Evolutionary conservation across 2,888 invertebrate genomes (phyloP).

Genomic region (Taenaris catops): DNA sequence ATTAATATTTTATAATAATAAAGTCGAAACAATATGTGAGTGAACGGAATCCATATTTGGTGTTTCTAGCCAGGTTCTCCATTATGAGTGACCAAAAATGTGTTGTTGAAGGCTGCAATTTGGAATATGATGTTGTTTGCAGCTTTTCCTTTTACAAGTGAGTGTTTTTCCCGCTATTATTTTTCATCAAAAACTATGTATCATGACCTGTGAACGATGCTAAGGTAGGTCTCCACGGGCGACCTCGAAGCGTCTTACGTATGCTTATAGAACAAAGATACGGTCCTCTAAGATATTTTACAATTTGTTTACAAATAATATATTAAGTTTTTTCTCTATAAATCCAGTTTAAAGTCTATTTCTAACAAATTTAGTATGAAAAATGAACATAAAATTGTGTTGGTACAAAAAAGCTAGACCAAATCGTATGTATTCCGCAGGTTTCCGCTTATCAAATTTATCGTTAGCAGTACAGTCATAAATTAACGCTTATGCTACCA

Average conservation of each 20-base stretch:
- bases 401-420: too few species aligned
- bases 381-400: too few species aligned
- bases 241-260: constrained; percentile 27
- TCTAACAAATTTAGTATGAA: too few species aligned
- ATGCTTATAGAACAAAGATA: constrained; percentile 15
- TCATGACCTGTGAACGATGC: neutral
- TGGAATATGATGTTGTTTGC: constrained; percentile 74
- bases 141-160: constrained; percentile 76
- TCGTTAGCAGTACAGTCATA: too few species aligned
- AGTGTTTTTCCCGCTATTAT: constrained; percentile 43
- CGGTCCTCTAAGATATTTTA: constrained; percentile 2
- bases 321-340: constrained; percentile 1
- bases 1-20: constrained; percentile 53
- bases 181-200: constrained; percentile 11
- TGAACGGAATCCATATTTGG: constrained; percentile 54
- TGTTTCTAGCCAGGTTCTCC: constrained; percentile 41
- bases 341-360: too few species aligned
- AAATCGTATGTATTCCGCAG: too few species aligned
- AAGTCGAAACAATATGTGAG: constrained; percentile 60
- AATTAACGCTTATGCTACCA: too few species aligned
- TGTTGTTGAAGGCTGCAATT: constrained; percentile 72
- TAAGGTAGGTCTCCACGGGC: constrained; percentile 11
- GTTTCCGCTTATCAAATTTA: too few species aligned
- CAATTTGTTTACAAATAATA: constrained; percentile 18
- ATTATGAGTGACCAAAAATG: constrained; percentile 68